A percentile compares a stretch with the other conserved stretches of the same genome.
phyloP scores from a whole-genome alignment of 2,113 vertebrate genomes.

The Heliornis fulica region DNA sequence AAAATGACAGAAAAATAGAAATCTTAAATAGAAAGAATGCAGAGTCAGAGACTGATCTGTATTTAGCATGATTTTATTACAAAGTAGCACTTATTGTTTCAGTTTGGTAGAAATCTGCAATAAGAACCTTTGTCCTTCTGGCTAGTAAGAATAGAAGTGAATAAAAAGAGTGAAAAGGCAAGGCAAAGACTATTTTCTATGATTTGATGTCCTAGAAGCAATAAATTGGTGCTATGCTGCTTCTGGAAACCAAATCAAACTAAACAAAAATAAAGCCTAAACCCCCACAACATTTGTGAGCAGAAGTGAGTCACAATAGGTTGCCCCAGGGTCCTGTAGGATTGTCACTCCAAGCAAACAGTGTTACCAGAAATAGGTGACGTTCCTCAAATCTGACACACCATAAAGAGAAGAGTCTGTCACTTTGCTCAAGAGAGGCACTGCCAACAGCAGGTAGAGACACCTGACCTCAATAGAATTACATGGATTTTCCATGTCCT shows the following conservation, averaged over 20 bases:
- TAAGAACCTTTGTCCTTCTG: neutral
- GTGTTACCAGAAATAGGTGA: neutral
- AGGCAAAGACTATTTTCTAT: neutral
- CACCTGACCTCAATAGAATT: neutral
- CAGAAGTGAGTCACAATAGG: neutral
- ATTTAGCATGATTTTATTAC: neutral
- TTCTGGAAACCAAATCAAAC: neutral
- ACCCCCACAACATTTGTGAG: neutral
- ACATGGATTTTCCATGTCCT: neutral
- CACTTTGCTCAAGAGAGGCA: neutral
- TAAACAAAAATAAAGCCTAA: neutral
- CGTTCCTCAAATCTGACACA: neutral
- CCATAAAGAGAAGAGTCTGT: neutral
- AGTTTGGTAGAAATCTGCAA: neutral
- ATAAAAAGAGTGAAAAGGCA: neutral
- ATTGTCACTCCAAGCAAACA: neutral
- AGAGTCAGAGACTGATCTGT: neutral
- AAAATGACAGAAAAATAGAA: neutral
- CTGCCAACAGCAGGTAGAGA: neutral
- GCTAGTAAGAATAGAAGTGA: neutral
- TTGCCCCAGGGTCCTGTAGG: neutral
- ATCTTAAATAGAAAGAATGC: neutral
- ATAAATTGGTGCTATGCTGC: neutral
- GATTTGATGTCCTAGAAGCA: neutral
- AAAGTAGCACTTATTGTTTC: neutral